These are phyloP conservation scores for Mylabris sibirica DNA, from an alignment of 2,888 invertebrate genomes.

Conservation along the genomic window DNA sequence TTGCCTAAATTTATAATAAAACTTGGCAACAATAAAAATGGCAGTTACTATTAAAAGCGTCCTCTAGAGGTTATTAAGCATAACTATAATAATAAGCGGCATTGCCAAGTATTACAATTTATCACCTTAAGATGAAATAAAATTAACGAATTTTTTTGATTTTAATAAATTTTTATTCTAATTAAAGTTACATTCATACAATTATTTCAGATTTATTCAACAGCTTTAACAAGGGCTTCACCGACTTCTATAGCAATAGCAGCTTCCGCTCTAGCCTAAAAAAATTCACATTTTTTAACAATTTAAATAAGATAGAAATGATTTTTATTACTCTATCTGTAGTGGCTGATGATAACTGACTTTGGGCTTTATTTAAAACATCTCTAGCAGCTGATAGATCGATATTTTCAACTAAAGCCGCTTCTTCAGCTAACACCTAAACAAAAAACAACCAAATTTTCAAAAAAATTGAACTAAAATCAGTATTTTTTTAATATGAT, in stretches of 20 bases:
- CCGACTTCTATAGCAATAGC: slow-evolving; percentile 93
- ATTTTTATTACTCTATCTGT: slow-evolving; percentile 72
- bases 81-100: too few species aligned
- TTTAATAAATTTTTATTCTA: background rate
- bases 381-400: slow-evolving; percentile 85
- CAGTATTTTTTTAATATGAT: background rate
- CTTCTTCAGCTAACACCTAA: slow-evolving; percentile 94
- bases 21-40: too few species aligned
- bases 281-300: slow-evolving; percentile 33
- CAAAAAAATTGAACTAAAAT: background rate
- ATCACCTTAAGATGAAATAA: too few species aligned
- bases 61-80: too few species aligned
- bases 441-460: slow-evolving; percentile 38
- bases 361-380: slow-evolving; percentile 83
- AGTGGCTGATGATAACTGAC: slow-evolving; percentile 79
- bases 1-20: too few species aligned
- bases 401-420: slow-evolving; percentile 82
- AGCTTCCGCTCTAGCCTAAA: slow-evolving; percentile 85
- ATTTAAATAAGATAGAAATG: slow-evolving; percentile 6
- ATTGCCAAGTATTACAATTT: too few species aligned
- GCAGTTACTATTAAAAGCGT: too few species aligned
- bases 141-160: too few species aligned
- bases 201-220: slow-evolving; percentile 62
- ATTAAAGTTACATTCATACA: background rate
- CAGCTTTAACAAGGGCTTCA: slow-evolving; percentile 90